A percentile compares a stretch with the other conserved stretches of the same genome.
These are phyloP conservation scores for Pseudeuparius sepicola DNA, from an alignment of 2,888 invertebrate species.

Conservation along the genomic window DNA sequence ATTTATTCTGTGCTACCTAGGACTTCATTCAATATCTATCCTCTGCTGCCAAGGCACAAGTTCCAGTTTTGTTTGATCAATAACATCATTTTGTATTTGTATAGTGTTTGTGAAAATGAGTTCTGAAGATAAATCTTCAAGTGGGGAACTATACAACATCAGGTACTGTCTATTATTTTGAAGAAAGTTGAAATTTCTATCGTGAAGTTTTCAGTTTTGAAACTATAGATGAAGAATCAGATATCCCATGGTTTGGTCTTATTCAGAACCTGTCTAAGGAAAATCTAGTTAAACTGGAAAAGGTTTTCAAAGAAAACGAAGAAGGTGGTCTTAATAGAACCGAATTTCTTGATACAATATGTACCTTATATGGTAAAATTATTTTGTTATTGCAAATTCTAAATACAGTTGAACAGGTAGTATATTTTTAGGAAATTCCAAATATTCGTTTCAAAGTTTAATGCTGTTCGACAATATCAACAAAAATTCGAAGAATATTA, in stretches of 20 bases:
- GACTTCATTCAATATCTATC: too few species aligned
- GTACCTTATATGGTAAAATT: conserved; percentile 31
- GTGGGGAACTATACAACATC: too few species aligned
- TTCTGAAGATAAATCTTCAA: too few species aligned
- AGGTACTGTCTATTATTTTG: too few species aligned
- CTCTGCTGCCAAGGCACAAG: neutral
- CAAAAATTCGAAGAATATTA: conserved; percentile 24
- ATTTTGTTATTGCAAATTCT: conserved; percentile 11
- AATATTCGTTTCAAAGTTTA: neutral
- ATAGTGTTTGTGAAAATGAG: neutral
- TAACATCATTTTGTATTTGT: neutral
- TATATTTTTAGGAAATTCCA: conserved; percentile 1
- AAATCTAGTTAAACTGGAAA: conserved; percentile 27
- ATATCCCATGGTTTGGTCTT: conserved; percentile 27
- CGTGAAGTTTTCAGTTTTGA: conserved; percentile 23
- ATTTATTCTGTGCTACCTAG: too few species aligned
- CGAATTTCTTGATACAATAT: conserved; percentile 34
- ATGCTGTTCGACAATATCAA: conserved; percentile 33
- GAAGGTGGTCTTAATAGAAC: conserved; percentile 30
- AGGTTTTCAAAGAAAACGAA: conserved; percentile 23
- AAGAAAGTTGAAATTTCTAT: conserved; percentile 1
- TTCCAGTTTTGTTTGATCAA: conserved; percentile 1
- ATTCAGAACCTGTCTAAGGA: conserved; percentile 26
- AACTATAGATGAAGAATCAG: conserved; percentile 24
- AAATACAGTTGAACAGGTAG: too few species aligned